Evolutionary conservation across 2,113 vertebrate genomes (phyloP).

Genomic region (Tychaedon coryphoeus): DNA sequence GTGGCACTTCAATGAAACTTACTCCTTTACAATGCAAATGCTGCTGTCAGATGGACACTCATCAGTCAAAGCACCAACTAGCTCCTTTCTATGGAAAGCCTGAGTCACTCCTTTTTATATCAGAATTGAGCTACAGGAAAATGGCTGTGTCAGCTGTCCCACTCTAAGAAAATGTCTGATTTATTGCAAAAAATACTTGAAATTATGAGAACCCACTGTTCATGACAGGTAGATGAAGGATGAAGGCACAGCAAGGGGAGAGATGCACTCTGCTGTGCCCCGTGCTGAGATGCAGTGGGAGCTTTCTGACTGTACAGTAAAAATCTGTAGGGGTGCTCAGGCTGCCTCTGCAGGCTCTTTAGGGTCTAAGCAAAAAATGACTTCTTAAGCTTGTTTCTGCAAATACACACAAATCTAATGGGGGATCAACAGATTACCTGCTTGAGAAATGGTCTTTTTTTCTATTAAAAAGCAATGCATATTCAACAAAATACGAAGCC

Average conservation of each 20-base stretch:
- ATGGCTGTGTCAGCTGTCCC: background rate
- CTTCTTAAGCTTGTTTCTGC: background rate
- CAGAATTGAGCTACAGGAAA: background rate
- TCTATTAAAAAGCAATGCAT: conserved; percentile 25
- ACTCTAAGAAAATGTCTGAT: background rate
- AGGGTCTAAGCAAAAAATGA: background rate
- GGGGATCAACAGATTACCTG: background rate
- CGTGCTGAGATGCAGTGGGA: background rate
- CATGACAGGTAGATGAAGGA: background rate
- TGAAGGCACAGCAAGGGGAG: background rate
- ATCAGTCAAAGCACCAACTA: background rate
- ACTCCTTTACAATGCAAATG: background rate
- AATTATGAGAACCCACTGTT: background rate
- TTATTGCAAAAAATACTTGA: background rate
- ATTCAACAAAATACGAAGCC: conserved; percentile 35
- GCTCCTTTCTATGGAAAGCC: background rate
- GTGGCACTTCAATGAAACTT: background rate
- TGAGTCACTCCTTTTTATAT: background rate
- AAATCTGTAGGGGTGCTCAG: background rate
- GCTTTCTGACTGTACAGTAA: background rate
- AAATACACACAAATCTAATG: background rate
- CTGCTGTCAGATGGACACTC: background rate
- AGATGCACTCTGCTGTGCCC: background rate
- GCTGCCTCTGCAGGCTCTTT: background rate
- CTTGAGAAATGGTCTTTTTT: conserved; percentile 9